Base-by-base conservation (phyloP, 2,113 vertebrate genomes). In the Thryonomys swinderianus region DNA sequence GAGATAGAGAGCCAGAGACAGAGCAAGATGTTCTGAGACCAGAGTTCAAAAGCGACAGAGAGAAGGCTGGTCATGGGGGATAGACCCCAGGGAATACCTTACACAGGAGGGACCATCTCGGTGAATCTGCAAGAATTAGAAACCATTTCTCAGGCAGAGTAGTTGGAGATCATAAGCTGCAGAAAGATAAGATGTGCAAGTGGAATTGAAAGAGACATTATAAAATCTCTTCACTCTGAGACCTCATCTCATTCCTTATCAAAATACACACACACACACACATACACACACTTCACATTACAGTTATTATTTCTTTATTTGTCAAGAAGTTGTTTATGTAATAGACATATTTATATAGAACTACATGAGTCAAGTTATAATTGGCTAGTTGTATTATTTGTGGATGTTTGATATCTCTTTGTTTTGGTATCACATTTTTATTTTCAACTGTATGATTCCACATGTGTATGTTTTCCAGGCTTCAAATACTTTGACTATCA, bases 361-460 rank as follows among this genome's bases (percentile, higher is more conserved):
- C 37, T 57, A 4, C n/a, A 71, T 88, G 73, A 30, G 16, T 76
- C 18, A 34, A 73, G 25, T 81, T 42, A 67, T 37, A 87, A 57
- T n/a, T n/a, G 57, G 84, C 10, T 81, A 40, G 48, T 55, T 73
- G 34, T 45, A 55, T 42, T 17, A 5, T 34, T 83, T 76, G 53
- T 57, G 14, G 48, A 30, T 93, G 4, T 66, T 81, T 91, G 59
- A 67, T 83, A 30, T 87, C 85, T 92, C 53, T 78, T 93, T 73
- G 66, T 88, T 85, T 85, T 73, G 25, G 85, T 71, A 92, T 67
- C 42, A 88, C 40, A 32, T 48, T 93, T 71, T 78, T 61, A 84
- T 53, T 84, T 89, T 69, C 57, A 74, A 25, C 40, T 67, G 7
- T 21, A 34, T 62, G n/a, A 87, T 37, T n/a, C 51, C n/a, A 20